Evolutionary conservation across 2,113 vertebrate species (phyloP), one percentile per base, ranked within the genome.

Genomic region (Erythrocercus mccallii): DNA sequence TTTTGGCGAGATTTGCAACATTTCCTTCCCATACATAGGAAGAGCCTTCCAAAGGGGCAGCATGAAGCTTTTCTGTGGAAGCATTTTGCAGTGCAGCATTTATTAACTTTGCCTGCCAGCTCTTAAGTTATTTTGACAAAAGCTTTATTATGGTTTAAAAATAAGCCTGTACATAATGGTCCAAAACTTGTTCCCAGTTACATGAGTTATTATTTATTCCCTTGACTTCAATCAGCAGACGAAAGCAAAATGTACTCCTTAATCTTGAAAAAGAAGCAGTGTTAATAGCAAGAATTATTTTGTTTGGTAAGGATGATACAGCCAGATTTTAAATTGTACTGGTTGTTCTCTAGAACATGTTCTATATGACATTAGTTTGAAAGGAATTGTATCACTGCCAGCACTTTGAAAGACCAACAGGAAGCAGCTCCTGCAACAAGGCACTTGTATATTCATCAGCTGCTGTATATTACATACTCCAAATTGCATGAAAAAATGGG

Each of bases 401-500:
- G 88, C 85, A 47, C 61, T 93, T 73, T 65, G 77, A 72, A 72
- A 94, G 72, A 90, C 91, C 93, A 96, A 89, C 72, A 84, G 86
- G 88, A 96, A 91, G 61, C 84, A 92, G 42, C 86, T 96, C 38
- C 66, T 90, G 65, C 44, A 90, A 85, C 45, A 78, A 70, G 81
- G 37, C 77, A 95, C 86, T 90, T 94, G 60, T 88, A 65, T 92
- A 92, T 95, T 95, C 95, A 90, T 96, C 96, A 92, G 71, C 81
- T 83, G 28, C 73, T 85, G 62, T 77, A 88, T 91, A 81, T 96
- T 96, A 73, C 72, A 81, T 86, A 86, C 85, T 95, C 94, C 89
- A 95, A 95, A 97, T 96, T 95, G 90, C 88, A 53, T 72, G 84
- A 60, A 96, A 96, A 96, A 89, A 83, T 86, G 56, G 58, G 53